Conservation (phyloP, 2,797 vertebrate genomes). For the Choloepus didactylus region DNA sequence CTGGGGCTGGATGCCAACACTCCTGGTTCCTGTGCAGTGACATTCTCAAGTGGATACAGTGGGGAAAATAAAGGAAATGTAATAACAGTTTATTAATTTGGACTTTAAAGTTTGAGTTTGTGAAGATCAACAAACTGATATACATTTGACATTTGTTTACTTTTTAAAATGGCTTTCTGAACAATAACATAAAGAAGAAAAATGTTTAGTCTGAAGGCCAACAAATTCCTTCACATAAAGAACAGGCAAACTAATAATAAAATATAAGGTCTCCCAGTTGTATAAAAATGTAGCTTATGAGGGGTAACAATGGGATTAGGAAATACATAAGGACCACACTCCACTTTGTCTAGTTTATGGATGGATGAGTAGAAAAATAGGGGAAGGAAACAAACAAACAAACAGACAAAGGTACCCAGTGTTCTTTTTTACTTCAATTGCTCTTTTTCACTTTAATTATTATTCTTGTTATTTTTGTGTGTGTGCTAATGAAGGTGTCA, state of each 20-base stretch:
- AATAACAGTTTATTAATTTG: background rate
- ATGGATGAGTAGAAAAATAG: too few relatives aligned
- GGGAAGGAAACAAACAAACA: too few relatives aligned
- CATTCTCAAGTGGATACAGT: slow-evolving; percentile 9
- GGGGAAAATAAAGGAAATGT: background rate
- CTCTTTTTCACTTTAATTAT: too few relatives aligned
- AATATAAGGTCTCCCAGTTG: too few relatives aligned
- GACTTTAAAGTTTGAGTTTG: slow-evolving; percentile 10
- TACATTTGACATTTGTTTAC: slow-evolving; percentile 43
- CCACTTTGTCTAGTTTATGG: too few relatives aligned
- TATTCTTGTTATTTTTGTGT: too few relatives aligned
- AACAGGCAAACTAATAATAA: background rate
- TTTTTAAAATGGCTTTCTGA: slow-evolving; percentile 14
- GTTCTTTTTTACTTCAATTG: too few relatives aligned
- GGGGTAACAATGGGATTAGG: too few relatives aligned
- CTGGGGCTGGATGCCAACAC: background rate
- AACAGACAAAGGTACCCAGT: too few relatives aligned
- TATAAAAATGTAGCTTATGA: too few relatives aligned
- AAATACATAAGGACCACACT: too few relatives aligned
- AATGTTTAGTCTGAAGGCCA: background rate
- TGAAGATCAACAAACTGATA: background rate
- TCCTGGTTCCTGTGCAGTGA: background rate
- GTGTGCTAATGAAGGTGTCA: too few relatives aligned
- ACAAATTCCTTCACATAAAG: background rate
- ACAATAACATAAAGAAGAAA: background rate